phyloP scores from a whole-genome alignment of 2,113 vertebrate species.

The Istiophorus platypterus region DNA sequence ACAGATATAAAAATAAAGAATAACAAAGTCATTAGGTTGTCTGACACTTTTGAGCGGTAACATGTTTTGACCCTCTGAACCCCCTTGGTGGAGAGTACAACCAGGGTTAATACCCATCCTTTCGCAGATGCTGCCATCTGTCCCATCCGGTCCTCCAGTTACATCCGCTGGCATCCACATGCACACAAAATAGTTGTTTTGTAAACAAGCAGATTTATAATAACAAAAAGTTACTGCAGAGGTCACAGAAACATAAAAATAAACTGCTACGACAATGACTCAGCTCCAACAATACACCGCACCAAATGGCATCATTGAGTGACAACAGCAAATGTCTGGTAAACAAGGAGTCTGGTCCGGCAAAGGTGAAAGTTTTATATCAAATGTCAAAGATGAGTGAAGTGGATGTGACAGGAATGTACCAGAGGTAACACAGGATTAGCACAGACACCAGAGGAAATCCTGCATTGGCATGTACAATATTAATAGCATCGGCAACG shows the following conservation, averaged over 20 bases:
- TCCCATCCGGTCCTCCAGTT: slow-evolving; percentile 17
- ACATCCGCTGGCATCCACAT: background rate
- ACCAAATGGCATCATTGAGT: background rate
- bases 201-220: background rate
- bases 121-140: slow-evolving; percentile 41
- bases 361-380: slow-evolving; percentile 13
- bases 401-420: slow-evolving; percentile 43
- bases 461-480: slow-evolving; percentile 55
- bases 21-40: background rate
- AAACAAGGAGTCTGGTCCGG: background rate
- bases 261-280: background rate
- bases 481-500: slow-evolving; percentile 72
- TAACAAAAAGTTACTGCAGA: background rate
- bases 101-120: slow-evolving; percentile 44
- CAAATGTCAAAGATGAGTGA: slow-evolving; percentile 11
- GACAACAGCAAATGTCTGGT: slow-evolving; percentile 14
- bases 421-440: slow-evolving; percentile 57
- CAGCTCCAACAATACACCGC: background rate
- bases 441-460: slow-evolving; percentile 73
- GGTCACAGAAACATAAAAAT: background rate
- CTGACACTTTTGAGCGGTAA: background rate
- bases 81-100: background rate
- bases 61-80: slow-evolving; percentile 26
- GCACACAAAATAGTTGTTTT: background rate
- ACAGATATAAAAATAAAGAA: background rate